Percentiles rank a stretch among this genome's conserved stretches.
Conservation (phyloP, 2,797 vertebrate genomes). For the Gephyroberyx darwinii region DNA sequence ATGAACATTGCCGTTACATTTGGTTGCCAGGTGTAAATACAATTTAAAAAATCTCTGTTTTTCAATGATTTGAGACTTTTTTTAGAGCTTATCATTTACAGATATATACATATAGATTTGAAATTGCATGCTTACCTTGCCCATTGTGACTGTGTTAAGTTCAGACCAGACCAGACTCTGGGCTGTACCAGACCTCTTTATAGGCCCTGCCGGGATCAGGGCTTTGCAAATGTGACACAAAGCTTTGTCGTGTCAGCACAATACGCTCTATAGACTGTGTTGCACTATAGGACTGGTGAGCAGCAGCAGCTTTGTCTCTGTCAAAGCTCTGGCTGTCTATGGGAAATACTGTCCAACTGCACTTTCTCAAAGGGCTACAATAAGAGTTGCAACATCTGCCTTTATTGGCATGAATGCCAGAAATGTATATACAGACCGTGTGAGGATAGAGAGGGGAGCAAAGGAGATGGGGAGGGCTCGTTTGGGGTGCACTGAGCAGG, state of each 20-base stretch:
- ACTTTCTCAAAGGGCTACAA: conserved; percentile 73
- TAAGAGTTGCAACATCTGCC: conserved; percentile 76
- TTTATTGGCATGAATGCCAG: conserved; percentile 69
- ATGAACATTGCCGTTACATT: too few relatives aligned
- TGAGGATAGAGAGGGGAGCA: conserved; percentile 5
- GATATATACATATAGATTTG: conserved; percentile 11
- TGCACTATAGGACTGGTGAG: conserved; percentile 65
- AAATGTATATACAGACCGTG: conserved; percentile 29
- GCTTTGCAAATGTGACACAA: conserved; percentile 76
- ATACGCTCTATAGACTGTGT: conserved; percentile 66
- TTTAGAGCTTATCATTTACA: background rate
- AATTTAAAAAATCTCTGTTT: background rate
- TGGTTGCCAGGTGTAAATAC: background rate
- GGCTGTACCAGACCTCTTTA: conserved; percentile 75
- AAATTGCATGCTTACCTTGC: conserved; percentile 78
- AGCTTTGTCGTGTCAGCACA: conserved; percentile 80
- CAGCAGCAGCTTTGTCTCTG: conserved; percentile 74
- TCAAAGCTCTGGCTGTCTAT: conserved; percentile 70
- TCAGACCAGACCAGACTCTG: conserved; percentile 62
- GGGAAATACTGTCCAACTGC: conserved; percentile 76
- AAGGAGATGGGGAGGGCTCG: conserved; percentile 9
- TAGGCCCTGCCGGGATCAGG: conserved; percentile 76
- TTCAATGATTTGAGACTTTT: background rate
- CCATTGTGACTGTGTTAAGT: conserved; percentile 77
- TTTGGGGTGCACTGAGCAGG: conserved; percentile 4